Conservation (phyloP, 2,797 vertebrate species). For the Sebastes elongatus region DNA sequence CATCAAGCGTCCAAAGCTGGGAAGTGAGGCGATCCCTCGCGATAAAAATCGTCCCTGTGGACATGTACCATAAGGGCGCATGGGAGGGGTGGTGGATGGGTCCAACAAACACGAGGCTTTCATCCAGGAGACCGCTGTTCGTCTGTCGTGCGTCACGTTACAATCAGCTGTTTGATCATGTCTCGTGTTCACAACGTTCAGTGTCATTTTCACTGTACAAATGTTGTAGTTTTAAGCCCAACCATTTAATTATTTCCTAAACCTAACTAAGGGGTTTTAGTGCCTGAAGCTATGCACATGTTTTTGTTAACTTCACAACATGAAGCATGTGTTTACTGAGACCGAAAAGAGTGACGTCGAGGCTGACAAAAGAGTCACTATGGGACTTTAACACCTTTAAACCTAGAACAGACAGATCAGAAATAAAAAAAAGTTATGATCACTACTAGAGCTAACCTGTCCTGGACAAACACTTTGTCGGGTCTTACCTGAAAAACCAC, state of each 20-base stretch:
- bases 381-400: not conserved
- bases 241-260: too few species aligned
- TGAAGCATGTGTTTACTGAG: too few species aligned
- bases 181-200: too few species aligned
- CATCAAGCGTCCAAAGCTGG: too few species aligned
- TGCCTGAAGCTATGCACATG: too few species aligned
- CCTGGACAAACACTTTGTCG: not conserved
- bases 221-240: too few species aligned
- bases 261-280: too few species aligned
- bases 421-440: not conserved
- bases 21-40: too few species aligned
- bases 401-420: not conserved
- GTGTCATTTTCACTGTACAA: too few species aligned
- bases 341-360: not conserved
- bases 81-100: not conserved
- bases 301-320: too few species aligned
- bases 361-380: not conserved
- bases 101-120: not conserved
- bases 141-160: not conserved
- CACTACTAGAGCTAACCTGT: not conserved
- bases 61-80: too few species aligned
- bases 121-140: not conserved
- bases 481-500: slow-evolving; percentile 93
- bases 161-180: not conserved
- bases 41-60: too few species aligned